Percentiles rank a stretch among this genome's conserved stretches.
Conservation (phyloP, 2,797 vertebrate genomes). For the Capromys pilorides region DNA sequence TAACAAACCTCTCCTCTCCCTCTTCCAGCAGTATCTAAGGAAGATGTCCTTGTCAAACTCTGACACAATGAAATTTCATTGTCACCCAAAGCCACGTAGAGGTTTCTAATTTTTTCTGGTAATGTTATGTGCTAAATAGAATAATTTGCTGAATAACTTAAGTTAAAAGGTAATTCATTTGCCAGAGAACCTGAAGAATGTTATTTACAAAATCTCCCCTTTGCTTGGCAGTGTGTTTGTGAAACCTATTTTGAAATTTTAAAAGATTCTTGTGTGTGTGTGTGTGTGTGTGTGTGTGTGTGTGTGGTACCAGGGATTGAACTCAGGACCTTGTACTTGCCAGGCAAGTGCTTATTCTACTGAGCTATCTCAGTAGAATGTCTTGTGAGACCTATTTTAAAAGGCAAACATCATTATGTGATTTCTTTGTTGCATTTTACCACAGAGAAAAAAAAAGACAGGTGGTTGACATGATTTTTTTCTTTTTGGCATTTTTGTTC, state of each 20-base stretch:
- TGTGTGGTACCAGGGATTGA: too few species aligned
- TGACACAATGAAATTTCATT: background rate
- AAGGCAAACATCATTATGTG: background rate
- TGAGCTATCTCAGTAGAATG: too few species aligned
- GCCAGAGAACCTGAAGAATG: background rate
- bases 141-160: background rate
- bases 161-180: background rate
- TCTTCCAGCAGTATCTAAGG: background rate
- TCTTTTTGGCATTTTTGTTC: background rate
- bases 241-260: background rate
- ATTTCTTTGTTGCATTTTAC: constrained; percentile 11
- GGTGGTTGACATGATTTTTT: background rate
- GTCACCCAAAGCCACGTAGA: background rate
- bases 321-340: too few species aligned
- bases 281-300: too few species aligned
- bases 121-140: background rate
- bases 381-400: background rate
- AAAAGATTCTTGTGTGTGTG: too few species aligned
- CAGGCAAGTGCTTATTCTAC: too few species aligned
- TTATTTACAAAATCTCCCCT: background rate
- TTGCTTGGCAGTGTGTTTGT: background rate
- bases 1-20: background rate
- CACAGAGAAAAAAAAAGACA: background rate
- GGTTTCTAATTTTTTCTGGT: background rate
- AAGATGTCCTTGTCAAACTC: background rate